Percentiles rank a stretch among this genome's conserved stretches.
phyloP scores from a whole-genome alignment of 35 echinoderm and acorn worm species.

The Hemicentrotus pulcherrimus region DNA sequence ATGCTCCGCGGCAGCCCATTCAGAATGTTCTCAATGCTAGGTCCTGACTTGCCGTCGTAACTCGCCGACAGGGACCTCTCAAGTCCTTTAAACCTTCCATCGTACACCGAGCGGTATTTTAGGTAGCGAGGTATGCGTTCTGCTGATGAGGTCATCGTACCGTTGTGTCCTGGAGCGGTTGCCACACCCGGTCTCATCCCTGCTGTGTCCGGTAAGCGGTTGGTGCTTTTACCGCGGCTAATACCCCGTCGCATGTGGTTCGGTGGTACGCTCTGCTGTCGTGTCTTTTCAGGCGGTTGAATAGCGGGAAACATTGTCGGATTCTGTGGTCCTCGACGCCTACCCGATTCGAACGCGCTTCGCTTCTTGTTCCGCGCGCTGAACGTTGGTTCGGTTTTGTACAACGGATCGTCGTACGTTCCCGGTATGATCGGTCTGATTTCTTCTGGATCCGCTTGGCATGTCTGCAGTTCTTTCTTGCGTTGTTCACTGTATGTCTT shows the following conservation, averaged over 20 bases:
- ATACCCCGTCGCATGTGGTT: slow-evolving; percentile 50
- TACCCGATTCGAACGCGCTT: neutral
- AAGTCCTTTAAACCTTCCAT: slow-evolving; percentile 73
- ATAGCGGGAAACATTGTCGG: neutral
- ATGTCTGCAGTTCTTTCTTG: slow-evolving; percentile 24
- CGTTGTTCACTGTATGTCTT: slow-evolving; percentile 70
- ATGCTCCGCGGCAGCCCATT: slow-evolving; percentile 27
- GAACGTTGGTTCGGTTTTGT: slow-evolving; percentile 72
- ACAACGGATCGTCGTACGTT: slow-evolving; percentile 54
- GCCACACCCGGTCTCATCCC: neutral
- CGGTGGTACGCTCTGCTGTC: slow-evolving; percentile 48
- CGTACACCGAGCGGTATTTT: slow-evolving; percentile 80
- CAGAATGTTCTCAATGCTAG: slow-evolving; percentile 14
- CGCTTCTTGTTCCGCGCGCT: neutral
- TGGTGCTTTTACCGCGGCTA: neutral
- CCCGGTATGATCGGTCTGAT: slow-evolving; percentile 75
- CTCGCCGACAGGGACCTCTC: slow-evolving; percentile 57
- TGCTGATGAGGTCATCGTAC: slow-evolving; percentile 1
- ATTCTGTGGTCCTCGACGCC: neutral
- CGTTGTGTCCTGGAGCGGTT: slow-evolving; percentile 32
- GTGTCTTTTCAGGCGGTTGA: neutral
- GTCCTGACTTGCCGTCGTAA: slow-evolving; percentile 45
- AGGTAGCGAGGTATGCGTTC: slow-evolving; percentile 63
- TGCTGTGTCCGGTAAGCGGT: neutral
- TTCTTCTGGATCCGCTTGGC: slow-evolving; percentile 41